A percentile compares a stretch with the other conserved stretches of the same genome.
phyloP scores from a whole-genome alignment of 2,888 invertebrate species.

The Apamea anceps region DNA sequence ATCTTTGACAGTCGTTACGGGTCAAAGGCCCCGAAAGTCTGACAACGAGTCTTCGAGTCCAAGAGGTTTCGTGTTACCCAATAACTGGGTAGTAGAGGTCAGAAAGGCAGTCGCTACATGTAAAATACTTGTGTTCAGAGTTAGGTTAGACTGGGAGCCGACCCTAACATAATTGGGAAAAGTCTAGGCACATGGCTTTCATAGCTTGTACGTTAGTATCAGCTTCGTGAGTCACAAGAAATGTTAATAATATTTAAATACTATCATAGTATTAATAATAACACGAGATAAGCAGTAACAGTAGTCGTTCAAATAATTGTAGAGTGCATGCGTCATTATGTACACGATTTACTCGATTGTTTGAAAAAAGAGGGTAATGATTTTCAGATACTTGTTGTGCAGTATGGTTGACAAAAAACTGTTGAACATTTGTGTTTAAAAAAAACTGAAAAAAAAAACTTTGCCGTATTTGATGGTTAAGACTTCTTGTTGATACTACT shows the following conservation, averaged over 20 bases:
- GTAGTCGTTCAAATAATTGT: slow-evolving; percentile 40
- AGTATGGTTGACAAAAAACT: slow-evolving; percentile 11
- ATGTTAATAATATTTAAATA: slow-evolving; percentile 30
- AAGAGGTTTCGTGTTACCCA: neutral
- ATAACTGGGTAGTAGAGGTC: neutral
- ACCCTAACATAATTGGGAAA: neutral
- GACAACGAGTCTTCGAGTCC: neutral
- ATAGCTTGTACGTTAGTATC: slow-evolving; percentile 12
- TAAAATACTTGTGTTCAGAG: neutral
- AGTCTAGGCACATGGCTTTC: slow-evolving; percentile 35
- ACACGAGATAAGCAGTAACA: slow-evolving; percentile 37
- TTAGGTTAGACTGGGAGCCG: neutral
- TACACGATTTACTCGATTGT: slow-evolving; percentile 41
- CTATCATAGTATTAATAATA: slow-evolving; percentile 24
- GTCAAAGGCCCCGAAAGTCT: neutral
- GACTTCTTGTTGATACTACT: too few species aligned
- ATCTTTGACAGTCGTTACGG: neutral
- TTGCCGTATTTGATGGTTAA: too few species aligned
- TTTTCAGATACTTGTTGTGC: slow-evolving; percentile 35
- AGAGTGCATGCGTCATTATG: slow-evolving; percentile 54
- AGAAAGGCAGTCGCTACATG: neutral
- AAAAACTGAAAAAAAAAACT: too few species aligned
- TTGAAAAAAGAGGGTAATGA: slow-evolving; percentile 58
- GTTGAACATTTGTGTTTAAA: neutral
- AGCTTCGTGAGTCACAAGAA: slow-evolving; percentile 3